Conservation (phyloP, 2,888 invertebrate species). For the Alitta virens region DNA sequence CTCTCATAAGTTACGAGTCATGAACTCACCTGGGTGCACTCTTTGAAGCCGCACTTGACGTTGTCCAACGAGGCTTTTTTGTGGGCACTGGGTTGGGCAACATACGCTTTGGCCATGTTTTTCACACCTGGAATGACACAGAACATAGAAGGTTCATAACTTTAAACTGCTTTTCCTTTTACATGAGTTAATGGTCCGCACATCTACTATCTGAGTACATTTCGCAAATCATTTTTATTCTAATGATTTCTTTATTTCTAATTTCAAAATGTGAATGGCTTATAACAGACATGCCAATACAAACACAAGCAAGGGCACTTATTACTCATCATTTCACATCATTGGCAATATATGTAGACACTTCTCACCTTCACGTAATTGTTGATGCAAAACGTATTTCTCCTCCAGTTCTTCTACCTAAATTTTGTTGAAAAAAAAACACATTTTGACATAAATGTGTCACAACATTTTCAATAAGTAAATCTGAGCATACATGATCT, state of each 20-base stretch:
- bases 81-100: slow-evolving; percentile 55
- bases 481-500: no score
- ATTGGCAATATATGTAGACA: not conserved
- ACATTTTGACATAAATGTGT: not conserved
- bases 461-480: not conserved
- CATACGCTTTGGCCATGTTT: slow-evolving; percentile 60
- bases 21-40: slow-evolving; percentile 58
- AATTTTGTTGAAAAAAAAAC: slow-evolving; percentile 24
- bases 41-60: slow-evolving; percentile 58
- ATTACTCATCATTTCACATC: no score
- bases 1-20: no score
- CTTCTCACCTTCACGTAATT: slow-evolving; percentile 58
- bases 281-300: no score
- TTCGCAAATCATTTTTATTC: no score
- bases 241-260: no score
- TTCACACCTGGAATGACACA: slow-evolving; percentile 51
- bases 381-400: slow-evolving; percentile 58
- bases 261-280: no score
- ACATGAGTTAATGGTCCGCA: no score
- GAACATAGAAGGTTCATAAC: no score
- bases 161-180: no score
- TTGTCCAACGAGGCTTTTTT: slow-evolving; percentile 57
- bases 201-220: no score
- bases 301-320: no score
- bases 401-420: slow-evolving; percentile 60